These are phyloP conservation scores for Globia sparganii DNA, from an alignment of 2,888 invertebrate genomes.

Conservation along the genomic window DNA sequence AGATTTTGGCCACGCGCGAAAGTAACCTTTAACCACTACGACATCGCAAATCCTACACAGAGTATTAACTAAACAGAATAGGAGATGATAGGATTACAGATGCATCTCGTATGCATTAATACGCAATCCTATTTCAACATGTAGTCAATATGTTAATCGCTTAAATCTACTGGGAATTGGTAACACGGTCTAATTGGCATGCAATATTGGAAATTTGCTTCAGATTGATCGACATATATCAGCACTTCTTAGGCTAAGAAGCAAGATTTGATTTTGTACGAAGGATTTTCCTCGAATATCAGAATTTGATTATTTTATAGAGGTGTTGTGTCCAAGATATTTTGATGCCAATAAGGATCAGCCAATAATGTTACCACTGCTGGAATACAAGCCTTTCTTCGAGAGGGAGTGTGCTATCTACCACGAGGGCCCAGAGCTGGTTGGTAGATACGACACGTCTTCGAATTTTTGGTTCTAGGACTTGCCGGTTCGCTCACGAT, in stretches of 20 bases:
- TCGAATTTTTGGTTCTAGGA: too few species aligned
- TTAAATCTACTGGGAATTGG: constrained; percentile 19
- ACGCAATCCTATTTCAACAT: constrained; percentile 24
- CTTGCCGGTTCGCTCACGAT: neutral
- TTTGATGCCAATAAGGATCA: neutral
- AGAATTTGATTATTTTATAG: neutral
- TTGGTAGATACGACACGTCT: neutral
- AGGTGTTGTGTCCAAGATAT: neutral
- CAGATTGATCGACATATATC: neutral
- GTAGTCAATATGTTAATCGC: constrained; percentile 50
- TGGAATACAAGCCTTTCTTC: neutral
- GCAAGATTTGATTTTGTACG: neutral
- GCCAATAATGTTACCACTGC: neutral
- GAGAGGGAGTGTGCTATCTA: neutral
- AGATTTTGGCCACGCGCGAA: neutral
- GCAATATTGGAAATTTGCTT: neutral
- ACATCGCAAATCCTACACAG: constrained; percentile 1
- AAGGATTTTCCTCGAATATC: neutral
- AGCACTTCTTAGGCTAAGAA: neutral
- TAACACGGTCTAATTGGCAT: constrained; percentile 6
- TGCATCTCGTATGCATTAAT: constrained; percentile 40
- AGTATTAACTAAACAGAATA: constrained; percentile 5
- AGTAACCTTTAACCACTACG: neutral
- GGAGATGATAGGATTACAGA: constrained; percentile 28
- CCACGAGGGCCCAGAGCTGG: neutral